Conservation (phyloP, 2,888 invertebrate genomes). For the Drosophila mimetica region DNA sequence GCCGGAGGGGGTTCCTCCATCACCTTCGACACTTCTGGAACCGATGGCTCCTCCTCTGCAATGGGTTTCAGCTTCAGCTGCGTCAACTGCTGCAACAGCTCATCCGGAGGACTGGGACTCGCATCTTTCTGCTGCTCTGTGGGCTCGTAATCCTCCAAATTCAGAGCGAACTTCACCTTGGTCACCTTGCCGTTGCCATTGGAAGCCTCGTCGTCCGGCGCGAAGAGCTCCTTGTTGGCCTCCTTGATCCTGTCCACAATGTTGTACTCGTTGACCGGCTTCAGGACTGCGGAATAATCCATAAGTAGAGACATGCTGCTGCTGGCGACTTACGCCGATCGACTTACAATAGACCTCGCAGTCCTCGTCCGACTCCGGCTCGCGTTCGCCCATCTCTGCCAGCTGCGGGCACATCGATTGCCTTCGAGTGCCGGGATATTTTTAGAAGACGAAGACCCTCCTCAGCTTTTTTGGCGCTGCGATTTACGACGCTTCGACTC, state of each 20-base stretch:
- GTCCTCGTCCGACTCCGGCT: conserved; percentile 84
- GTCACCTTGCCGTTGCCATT: conserved; percentile 41
- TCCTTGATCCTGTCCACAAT: conserved; percentile 86
- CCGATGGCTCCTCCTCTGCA: conserved; percentile 45
- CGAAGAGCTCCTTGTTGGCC: conserved; percentile 85
- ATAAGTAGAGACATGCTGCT: conserved; percentile 59
- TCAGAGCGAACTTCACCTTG: conserved; percentile 85
- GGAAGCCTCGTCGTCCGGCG: conserved; percentile 54
- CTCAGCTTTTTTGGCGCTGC: conserved; percentile 39
- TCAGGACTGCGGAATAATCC: conserved; percentile 78
- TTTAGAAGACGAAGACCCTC: conserved; percentile 17
- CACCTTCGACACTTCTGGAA: neutral
- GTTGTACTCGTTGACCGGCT: conserved; percentile 85
- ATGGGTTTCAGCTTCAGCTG: conserved; percentile 61
- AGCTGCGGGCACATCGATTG: conserved; percentile 48
- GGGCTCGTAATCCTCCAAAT: conserved; percentile 85
- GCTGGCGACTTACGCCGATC: neutral
- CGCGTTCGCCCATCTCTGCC: conserved; percentile 80
- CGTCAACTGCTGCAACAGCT: conserved; percentile 55
- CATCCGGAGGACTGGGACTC: conserved; percentile 52
- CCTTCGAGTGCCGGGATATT: conserved; percentile 26
- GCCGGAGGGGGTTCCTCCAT: neutral
- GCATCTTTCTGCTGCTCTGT: conserved; percentile 19
- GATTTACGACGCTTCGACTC: conserved; percentile 60
- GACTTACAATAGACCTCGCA: conserved; percentile 84